Base-by-base conservation (phyloP, 30 jellyfish, hydroid and myxozoan genomes). In the Turritopsis rubra region DNA sequence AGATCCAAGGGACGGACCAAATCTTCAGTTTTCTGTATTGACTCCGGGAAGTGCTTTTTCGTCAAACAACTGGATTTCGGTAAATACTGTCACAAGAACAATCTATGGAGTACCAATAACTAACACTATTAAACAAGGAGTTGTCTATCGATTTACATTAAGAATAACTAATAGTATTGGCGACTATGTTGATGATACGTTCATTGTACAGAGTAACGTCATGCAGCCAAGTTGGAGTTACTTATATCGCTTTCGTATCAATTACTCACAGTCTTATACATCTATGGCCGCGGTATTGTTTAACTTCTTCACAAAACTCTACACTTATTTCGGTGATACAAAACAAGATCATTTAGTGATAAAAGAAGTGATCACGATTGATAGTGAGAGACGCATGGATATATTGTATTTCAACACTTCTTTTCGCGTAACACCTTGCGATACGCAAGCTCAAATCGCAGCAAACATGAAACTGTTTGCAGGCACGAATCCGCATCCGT, bases 21-120 rank as follows among this genome's bases (percentile, higher is more conserved):
- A 65, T 71, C 86, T 88, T 7, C 31, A 73, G 66, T 25, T 82
- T 30, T 18, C 28, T 19, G 29, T 92, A 22, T 83, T 85, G 19
- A 60, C 65, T 53, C 73, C 22, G 65, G 95, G 93, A 7, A 82
- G 83, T 77, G 79, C 80, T 25, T 70, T 88, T 65, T 53, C 88
- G 0, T 29, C 85, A 25, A 81, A 79, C 8, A 81, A 94, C 9
- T 85, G 99, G 99, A 53, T 85, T 28, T 72, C 91, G 81, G 94
- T 86, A 27, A 53, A 91, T 54, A 18, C 21, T n/a, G 30, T 68
- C 18, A 31, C 89, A 83, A 74, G 96, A 82, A 70, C 80, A 28
- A 86, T 91, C 24, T 68, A 83, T 16, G 97, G 94, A 3, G 84
- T 91, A 29, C 97, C 97, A 1, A 75, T 83, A 68, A 79, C 17